A percentile compares a stretch with the other conserved stretches of the same genome.
Evolutionary conservation across 2,113 vertebrate genomes (phyloP).

Genomic region (Piaya cayana): DNA sequence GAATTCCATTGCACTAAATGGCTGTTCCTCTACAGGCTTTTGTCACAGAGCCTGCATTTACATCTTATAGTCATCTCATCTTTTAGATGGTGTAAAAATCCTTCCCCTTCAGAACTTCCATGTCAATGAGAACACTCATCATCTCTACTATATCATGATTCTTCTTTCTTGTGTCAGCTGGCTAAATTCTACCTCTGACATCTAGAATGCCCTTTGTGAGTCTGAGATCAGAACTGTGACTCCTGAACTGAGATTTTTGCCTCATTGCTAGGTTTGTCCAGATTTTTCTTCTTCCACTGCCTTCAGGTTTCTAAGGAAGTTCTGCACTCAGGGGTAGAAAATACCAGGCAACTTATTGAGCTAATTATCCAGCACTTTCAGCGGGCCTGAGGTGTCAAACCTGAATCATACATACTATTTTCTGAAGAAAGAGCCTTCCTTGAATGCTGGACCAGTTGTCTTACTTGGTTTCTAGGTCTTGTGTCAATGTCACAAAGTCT

Average conservation of each 20-base stretch:
- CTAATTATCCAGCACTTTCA: neutral
- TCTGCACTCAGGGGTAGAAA: neutral
- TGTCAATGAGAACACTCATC: neutral
- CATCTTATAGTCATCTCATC: neutral
- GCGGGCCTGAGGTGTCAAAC: neutral
- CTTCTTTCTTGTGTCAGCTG: neutral
- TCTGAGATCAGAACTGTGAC: neutral
- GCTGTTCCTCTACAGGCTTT: neutral
- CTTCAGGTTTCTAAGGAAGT: neutral
- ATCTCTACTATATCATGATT: neutral
- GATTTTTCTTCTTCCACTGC: neutral
- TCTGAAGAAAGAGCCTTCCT: neutral
- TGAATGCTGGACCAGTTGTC: neutral
- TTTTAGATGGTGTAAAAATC: neutral
- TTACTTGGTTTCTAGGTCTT: neutral
- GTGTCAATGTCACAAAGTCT: neutral
- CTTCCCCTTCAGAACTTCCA: neutral
- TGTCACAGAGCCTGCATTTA: neutral
- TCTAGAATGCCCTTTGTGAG: neutral
- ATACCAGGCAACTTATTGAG: neutral
- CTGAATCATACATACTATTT: neutral
- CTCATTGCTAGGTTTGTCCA: neutral
- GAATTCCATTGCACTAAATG: neutral
- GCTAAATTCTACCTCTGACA: neutral
- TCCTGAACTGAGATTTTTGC: fast-evolving